Evolutionary conservation across 2,888 invertebrate genomes (phyloP), one percentile per base, ranked within the genome.

Genomic region (Cerastis leucographa): DNA sequence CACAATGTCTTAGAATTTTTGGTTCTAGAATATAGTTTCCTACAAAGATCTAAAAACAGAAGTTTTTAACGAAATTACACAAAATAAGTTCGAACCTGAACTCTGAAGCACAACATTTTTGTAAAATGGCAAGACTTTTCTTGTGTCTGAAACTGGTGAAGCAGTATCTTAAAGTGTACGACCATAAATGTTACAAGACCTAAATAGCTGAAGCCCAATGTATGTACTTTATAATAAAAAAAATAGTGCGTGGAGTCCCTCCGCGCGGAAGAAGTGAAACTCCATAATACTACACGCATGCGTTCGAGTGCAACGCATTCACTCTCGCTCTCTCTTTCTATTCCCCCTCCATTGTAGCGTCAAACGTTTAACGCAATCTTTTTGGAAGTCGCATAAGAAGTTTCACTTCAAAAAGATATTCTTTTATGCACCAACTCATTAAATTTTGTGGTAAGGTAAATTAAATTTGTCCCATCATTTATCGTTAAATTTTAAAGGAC

Each of bases 401-500:
- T n/a, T n/a, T n/a, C n/a, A n/a, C n/a, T n/a, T n/a, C n/a, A n/a
- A n/a, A 65, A 54, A 61, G 1, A 69, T 3, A 17, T 19, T 5
- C 46, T 61, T 66, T 49, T 69, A 72, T 11, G 22, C 14, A n/a
- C 6, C 59, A 66, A 72, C 56, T 71, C 59, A n/a, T 64, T 35
- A 35, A 35, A 35, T 35, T 35, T 72, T 12, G 42, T 29, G 25
- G 46, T 56, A 17, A 85, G 56, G 25, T 72, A 61, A 72, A 84
- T 66, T 73, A 22, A 71, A 74, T 76, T 85, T 66, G 62, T 56
- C 49, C 44, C 51, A 71, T 81, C 56, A 59, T 70, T 71, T 65
- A 66, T 62, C 61, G 66, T 72, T 67, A 73, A 77, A 81, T 77
- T 75, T 73, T 54, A 68, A 72, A 73, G 64, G 69, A 78, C 61